Percentiles rank a stretch among this genome's conserved stretches.
Conservation (phyloP, 1,140 invertebrate species). For the Diorhabda carinulata region DNA sequence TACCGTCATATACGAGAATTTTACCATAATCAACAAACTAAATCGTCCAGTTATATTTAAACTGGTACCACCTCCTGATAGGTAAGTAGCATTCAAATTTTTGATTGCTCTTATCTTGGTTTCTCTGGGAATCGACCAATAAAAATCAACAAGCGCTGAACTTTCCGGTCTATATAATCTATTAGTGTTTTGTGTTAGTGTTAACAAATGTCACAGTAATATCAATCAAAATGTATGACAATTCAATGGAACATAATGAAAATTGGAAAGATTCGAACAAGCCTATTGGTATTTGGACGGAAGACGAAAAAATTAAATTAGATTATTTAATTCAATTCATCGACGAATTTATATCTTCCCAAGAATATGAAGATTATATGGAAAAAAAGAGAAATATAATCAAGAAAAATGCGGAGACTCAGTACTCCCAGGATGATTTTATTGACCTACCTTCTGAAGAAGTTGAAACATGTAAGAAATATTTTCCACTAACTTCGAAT, state of each 20-base stretch:
- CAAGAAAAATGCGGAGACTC: slow-evolving; percentile 12
- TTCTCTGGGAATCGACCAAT: too few species aligned
- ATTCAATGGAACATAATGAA: too few species aligned
- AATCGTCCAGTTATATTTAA: background rate
- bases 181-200: too few species aligned
- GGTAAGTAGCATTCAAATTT: background rate
- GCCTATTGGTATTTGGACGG: background rate
- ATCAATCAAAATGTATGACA: too few species aligned
- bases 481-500: slow-evolving; percentile 22
- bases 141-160: too few species aligned
- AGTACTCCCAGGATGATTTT: slow-evolving; percentile 24
- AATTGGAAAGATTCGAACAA: background rate
- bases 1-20: background rate
- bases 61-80: background rate
- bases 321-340: slow-evolving; percentile 25
- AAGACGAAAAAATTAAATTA: slow-evolving; percentile 8
- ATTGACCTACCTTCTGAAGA: background rate
- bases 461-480: slow-evolving; percentile 7
- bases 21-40: background rate
- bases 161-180: too few species aligned
- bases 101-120: too few species aligned
- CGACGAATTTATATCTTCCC: slow-evolving; percentile 28
- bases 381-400: slow-evolving; percentile 21
- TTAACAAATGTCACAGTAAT: too few species aligned
- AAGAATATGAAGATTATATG: slow-evolving; percentile 26